These are phyloP conservation scores for Butorides virescens DNA, from an alignment of 2,113 vertebrate genomes.

Conservation along the genomic window DNA sequence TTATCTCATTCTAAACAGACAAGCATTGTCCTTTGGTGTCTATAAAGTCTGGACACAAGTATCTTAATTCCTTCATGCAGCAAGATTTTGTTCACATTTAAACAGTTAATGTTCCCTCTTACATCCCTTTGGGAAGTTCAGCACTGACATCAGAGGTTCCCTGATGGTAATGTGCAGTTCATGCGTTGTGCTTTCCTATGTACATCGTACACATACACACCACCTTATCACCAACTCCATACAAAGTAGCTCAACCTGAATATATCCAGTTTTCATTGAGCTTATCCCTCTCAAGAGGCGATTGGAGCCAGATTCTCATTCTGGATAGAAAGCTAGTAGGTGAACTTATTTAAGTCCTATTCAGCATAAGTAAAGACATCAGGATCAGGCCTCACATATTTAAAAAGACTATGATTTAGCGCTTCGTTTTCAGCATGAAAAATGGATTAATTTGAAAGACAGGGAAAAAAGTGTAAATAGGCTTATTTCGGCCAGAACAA, in stretches of 20 bases:
- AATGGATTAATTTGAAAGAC: neutral
- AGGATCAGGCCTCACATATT: neutral
- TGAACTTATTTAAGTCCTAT: neutral
- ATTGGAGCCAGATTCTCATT: neutral
- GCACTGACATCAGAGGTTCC: neutral
- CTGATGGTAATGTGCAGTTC: neutral
- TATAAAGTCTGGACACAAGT: neutral
- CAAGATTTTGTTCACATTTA: constrained; percentile 7
- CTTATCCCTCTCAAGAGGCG: neutral
- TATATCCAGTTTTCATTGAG: neutral
- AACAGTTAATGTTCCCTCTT: neutral
- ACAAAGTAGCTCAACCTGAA: neutral
- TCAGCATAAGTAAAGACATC: neutral
- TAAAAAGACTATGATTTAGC: neutral
- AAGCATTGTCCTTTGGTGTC: neutral
- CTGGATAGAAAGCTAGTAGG: neutral
- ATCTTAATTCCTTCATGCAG: neutral
- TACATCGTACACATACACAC: neutral
- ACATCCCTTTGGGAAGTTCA: neutral
- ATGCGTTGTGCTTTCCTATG: neutral
- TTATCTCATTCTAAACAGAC: neutral
- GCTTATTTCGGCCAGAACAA: neutral
- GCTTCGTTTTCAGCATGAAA: neutral
- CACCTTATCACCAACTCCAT: neutral
- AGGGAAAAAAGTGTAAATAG: neutral